Evolutionary conservation across 2,888 invertebrate genomes (phyloP), one percentile per base, ranked within the genome.

Genomic region (Pyrocoelia pectoralis): DNA sequence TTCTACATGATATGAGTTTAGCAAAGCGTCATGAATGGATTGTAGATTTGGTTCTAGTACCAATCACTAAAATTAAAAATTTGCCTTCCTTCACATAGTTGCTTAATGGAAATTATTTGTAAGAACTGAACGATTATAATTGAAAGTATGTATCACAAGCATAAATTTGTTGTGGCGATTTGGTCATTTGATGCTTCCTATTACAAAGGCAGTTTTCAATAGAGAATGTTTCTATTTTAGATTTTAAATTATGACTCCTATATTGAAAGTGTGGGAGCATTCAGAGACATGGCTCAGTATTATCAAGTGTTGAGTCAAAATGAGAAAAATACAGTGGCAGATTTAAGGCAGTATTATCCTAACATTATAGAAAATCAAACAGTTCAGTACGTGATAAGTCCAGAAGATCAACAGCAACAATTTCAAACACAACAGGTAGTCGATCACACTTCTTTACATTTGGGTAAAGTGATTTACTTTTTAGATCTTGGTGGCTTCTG

Each of bases 261-360:
- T 46, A 17, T 46, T 46, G 17, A 17, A 15, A 17, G 17, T 2
- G 17, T 1, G 10, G 10, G 10, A 46, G 4, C 17, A 46, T 17
- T 10, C 18, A 33, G 12, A 63, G 46, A 51, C 65, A 90, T 90
- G 90, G 89, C 89, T 80, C 88, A 89, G 80, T 89, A 86, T 82
- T 89, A 85, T 79, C 88, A 89, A 75, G 87, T 89, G 77, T 84
- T 87, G 78, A 78, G 86, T 78, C 85, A 84, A 81, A 81, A 83
- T 51, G 76, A 79, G 73, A 85, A 84, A 78, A 81, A 82, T 75
- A 82, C 84, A 66, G 76, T 85, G 70, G 88, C 88, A 72, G 88
- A 89, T 72, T 77, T 87, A 68, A 87, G 87, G 79, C 85, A 87
- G 75, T 87, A 86, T 76, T 88, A 87, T 77, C 86, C 87, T 67